Evolutionary conservation across 2,888 invertebrate species (phyloP), one percentile per base, ranked within the genome.

Genomic region (Sphecodes monilicornis): DNA sequence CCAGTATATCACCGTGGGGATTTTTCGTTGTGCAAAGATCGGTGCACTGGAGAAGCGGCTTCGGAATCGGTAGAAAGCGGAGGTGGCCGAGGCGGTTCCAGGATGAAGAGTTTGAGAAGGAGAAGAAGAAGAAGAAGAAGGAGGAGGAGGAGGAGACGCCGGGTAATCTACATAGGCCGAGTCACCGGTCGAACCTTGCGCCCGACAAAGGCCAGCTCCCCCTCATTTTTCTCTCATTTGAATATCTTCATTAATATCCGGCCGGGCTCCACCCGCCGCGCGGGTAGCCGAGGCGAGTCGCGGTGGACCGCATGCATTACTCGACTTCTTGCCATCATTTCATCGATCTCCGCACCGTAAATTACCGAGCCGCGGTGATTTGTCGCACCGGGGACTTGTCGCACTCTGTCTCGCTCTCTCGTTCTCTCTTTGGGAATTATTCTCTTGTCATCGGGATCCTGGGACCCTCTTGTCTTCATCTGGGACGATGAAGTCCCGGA

Each of bases 151-250:
- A 81, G 81, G 86, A 80, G 78, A 85, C 82, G 78, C 76, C 88
- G 88, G 87, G 90, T 91, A 93, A 93, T 93, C 92, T 92, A 91
- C 93, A 93, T 93, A 93, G 93, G 90, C 92, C 93, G 91, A 93
- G 93, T 93, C 93, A 93, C 91, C 90, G 92, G 89, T 89, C 90
- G 91, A 93, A 90, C 90, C 93, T 93, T 78, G 95, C 95, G 79
- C 92, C 95, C 92, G 95, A 96, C 93, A 95, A 95, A 87, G 95
- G 95, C 77, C 91, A 93, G 73, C 95, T 68, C 68, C 79, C 92
- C 95, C 90, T 93, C 92, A 92, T 92, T 94, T 94, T 93, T 91
- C 88, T 93, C 94, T 93, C 93, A 94, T 94, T 94, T 93, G 93
- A 94, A 94, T 94, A 94, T 94, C 94, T 94, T 94, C 93, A 94